Evolutionary conservation across 1,140 invertebrate species (phyloP).

Genomic region (Elysia chlorotica): DNA sequence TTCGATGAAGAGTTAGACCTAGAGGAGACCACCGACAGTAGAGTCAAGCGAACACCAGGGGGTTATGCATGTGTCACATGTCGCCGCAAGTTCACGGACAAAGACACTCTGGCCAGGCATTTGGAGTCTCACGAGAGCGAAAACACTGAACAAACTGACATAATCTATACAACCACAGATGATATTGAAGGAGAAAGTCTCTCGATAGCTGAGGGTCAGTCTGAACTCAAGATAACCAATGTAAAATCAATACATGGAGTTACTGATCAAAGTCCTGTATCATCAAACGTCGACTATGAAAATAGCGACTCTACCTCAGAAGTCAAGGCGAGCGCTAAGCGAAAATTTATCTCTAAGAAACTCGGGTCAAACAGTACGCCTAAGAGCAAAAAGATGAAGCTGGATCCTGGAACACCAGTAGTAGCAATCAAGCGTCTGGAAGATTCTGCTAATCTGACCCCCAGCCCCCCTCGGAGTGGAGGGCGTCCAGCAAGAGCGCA

Average conservation of each 20-base stretch:
- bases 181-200: background rate
- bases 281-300: background rate
- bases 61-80: background rate
- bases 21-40: background rate
- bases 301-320: background rate
- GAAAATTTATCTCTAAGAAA: too few species aligned
- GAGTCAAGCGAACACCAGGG: background rate
- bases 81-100: conserved; percentile 5
- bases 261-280: background rate
- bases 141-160: background rate
- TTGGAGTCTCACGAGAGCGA: background rate
- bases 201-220: background rate
- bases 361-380: too few species aligned
- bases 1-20: background rate
- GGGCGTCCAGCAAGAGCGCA: conserved; percentile 5
- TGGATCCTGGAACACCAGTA: background rate
- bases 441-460: background rate
- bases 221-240: background rate
- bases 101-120: background rate
- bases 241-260: background rate
- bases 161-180: too few species aligned
- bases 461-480: background rate
- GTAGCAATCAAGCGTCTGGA: background rate
- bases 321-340: background rate
- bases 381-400: too few species aligned